Conservation (phyloP, 2,888 invertebrate species). For the Yponomeuta plumbellus region DNA sequence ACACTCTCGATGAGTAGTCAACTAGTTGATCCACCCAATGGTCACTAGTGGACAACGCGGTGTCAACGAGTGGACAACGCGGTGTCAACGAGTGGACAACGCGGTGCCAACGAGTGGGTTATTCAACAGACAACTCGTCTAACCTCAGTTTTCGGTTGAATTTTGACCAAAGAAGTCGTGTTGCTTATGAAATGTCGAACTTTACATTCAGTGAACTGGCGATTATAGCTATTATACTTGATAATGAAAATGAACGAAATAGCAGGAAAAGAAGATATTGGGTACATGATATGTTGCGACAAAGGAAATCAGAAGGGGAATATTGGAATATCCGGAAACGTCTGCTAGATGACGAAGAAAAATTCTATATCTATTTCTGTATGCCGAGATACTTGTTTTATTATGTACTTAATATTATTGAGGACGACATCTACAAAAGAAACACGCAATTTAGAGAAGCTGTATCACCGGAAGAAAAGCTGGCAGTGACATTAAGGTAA, state of each 20-base stretch:
- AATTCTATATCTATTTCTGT: too few species aligned
- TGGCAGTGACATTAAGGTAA: constrained; percentile 20
- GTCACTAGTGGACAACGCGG: constrained; percentile 19
- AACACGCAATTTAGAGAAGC: constrained; percentile 18
- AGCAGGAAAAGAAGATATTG: too few species aligned
- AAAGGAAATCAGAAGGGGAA: too few species aligned
- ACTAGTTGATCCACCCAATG: constrained; percentile 20
- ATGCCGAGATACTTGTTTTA: too few species aligned
- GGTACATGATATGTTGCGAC: too few species aligned
- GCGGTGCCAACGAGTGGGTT: too few species aligned
- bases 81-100: constrained; percentile 16
- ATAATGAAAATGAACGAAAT: too few species aligned
- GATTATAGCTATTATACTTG: too few species aligned
- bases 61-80: constrained; percentile 10
- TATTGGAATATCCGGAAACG: too few species aligned
- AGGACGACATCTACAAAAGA: constrained; percentile 14
- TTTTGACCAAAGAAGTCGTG: constrained; percentile 20
- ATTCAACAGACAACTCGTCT: too few species aligned
- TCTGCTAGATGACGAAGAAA: too few species aligned
- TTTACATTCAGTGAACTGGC: constrained; percentile 21
- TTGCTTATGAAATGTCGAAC: constrained; percentile 20
- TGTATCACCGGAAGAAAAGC: constrained; percentile 2
- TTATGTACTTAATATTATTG: too few species aligned
- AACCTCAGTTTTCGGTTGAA: constrained; percentile 9
- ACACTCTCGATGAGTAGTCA: constrained; percentile 19